Percentiles rank a stretch among this genome's conserved stretches.
Evolutionary conservation across 2,888 invertebrate species (phyloP).

Genomic region (Hypena proboscidalis): DNA sequence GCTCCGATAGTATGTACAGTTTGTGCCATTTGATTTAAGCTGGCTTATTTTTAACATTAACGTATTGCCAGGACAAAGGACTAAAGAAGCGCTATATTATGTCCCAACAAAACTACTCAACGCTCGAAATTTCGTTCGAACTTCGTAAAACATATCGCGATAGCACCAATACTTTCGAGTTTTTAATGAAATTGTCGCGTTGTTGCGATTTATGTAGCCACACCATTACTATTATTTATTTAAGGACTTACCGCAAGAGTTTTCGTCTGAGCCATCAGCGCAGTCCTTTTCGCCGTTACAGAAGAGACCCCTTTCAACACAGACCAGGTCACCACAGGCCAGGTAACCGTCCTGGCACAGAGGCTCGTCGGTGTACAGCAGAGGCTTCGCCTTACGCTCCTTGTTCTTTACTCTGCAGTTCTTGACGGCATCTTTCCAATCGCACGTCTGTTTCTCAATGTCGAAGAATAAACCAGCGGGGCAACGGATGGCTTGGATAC

Average conservation of each 20-base stretch:
- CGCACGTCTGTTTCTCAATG: constrained; percentile 97
- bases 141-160: no score
- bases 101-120: no score
- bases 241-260: constrained; percentile 91
- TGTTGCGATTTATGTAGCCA: neutral
- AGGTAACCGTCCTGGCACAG: constrained; percentile 94
- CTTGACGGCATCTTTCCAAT: constrained; percentile 97
- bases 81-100: no score
- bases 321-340: constrained; percentile 94
- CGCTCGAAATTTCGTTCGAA: no score
- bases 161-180: no score
- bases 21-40: no score
- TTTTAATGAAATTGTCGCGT: no score
- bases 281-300: constrained; percentile 97
- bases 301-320: constrained; percentile 95
- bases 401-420: constrained; percentile 96
- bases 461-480: constrained; percentile 97
- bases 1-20: no score
- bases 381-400: constrained; percentile 94
- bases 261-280: constrained; percentile 95
- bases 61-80: no score
- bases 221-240: neutral
- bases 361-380: constrained; percentile 95
- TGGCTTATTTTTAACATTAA: no score
- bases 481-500: constrained; percentile 96